These are phyloP conservation scores for Dolichomitus sp. DNA, from an alignment of 2,888 invertebrate species.

Conservation along the genomic window DNA sequence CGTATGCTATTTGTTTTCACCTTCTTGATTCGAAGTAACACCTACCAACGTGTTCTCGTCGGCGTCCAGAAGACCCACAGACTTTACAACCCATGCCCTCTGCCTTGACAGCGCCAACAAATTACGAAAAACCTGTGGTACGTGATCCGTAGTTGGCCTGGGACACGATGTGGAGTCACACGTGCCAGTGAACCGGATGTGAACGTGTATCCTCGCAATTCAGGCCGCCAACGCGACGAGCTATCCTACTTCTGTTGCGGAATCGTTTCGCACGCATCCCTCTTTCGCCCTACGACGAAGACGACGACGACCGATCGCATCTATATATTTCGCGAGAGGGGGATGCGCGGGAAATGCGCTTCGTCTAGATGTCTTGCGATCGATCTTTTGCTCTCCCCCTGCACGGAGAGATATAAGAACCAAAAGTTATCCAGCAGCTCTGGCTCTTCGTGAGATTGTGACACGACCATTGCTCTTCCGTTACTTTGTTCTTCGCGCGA, in stretches of 20 bases:
- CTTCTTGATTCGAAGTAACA: conserved; percentile 57
- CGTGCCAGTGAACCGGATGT: conserved; percentile 41
- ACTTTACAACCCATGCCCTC: conserved; percentile 21
- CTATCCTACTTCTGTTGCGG: conserved; percentile 1
- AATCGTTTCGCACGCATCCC: conserved; percentile 29
- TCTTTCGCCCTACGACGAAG: neutral
- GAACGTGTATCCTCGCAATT: conserved; percentile 35
- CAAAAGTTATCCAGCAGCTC: conserved; percentile 38
- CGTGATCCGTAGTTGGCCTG: conserved; percentile 51
- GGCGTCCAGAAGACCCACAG: conserved; percentile 23
- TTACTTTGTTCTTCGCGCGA: conserved; percentile 18
- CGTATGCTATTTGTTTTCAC: conserved; percentile 48
- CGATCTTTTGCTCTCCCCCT: conserved; percentile 16
- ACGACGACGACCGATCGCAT: conserved; percentile 11
- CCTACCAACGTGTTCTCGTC: neutral
- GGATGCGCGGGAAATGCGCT: conserved; percentile 13
- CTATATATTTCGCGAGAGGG: conserved; percentile 25
- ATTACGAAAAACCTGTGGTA: conserved; percentile 69
- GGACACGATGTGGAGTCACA: conserved; percentile 18
- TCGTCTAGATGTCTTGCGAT: conserved; percentile 24
- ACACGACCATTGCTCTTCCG: conserved; percentile 46
- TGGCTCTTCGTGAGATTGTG: conserved; percentile 24
- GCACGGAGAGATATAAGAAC: neutral
- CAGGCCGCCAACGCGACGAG: conserved; percentile 14
- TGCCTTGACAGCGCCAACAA: conserved; percentile 64